Conservation (phyloP, 2,113 vertebrate species). For the Camelus bactrianus region DNA sequence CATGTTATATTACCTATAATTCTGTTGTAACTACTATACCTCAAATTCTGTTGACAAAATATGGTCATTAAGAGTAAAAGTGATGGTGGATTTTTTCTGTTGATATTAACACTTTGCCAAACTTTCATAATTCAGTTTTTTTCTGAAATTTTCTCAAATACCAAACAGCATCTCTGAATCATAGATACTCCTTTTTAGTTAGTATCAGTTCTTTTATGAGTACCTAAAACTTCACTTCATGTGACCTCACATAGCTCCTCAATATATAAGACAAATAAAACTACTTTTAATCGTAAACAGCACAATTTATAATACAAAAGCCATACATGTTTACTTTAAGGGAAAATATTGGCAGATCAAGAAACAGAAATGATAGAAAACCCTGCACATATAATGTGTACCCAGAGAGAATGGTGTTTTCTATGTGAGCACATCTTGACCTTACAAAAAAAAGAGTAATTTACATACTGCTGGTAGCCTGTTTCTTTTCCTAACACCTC, state of each 20-base stretch:
- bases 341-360: neutral
- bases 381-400: neutral
- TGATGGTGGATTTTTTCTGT: neutral
- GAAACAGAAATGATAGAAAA: neutral
- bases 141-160: neutral
- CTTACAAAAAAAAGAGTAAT: neutral
- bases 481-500: neutral
- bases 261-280: neutral
- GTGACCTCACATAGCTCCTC: neutral
- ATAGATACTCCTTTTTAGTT: neutral
- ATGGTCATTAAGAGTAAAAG: neutral
- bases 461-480: neutral
- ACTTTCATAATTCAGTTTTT: neutral
- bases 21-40: neutral
- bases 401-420: neutral
- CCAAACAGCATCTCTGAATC: neutral
- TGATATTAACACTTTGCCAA: neutral
- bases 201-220: neutral
- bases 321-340: neutral
- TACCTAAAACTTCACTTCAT: neutral
- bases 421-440: neutral
- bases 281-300: neutral
- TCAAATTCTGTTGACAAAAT: neutral
- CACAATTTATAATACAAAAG: neutral
- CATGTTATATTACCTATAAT: neutral